Conservation (phyloP, 2,888 invertebrate species). For the Rambutsinella grinnellia region DNA sequence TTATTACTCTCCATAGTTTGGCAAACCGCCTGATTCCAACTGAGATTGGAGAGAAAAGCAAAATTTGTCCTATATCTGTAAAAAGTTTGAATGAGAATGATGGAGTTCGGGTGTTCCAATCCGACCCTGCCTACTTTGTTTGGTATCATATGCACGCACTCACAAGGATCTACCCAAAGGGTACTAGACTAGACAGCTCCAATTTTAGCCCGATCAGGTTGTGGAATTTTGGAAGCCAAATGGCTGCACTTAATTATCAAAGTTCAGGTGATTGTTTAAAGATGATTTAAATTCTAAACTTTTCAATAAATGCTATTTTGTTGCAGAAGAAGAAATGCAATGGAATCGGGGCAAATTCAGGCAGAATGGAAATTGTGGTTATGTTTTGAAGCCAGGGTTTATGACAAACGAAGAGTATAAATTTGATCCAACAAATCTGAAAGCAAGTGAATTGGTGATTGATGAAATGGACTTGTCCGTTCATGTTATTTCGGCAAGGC, state of each 20-base stretch:
- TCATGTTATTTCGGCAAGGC: slow-evolving; percentile 88
- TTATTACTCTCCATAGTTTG: slow-evolving; percentile 7
- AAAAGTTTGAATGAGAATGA: slow-evolving; percentile 27
- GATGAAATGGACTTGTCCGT: not conserved
- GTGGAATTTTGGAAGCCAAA: slow-evolving; percentile 32
- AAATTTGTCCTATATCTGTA: not conserved
- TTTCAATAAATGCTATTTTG: slow-evolving; percentile 5
- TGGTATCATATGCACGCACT: slow-evolving; percentile 34
- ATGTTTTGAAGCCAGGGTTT: slow-evolving; percentile 50
- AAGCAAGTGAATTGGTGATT: not conserved
- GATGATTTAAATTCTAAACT: not conserved
- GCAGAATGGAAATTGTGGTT: slow-evolving; percentile 56
- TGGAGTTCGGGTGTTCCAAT: not conserved
- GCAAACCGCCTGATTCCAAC: slow-evolving; percentile 1
- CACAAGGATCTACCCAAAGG: slow-evolving; percentile 29
- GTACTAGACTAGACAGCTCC: slow-evolving; percentile 3
- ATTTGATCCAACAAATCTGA: slow-evolving; percentile 13
- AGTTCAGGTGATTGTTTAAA: slow-evolving; percentile 15
- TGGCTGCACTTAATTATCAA: slow-evolving; percentile 21
- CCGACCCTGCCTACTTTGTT: slow-evolving; percentile 4
- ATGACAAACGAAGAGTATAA: slow-evolving; percentile 1
- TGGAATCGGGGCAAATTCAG: slow-evolving; percentile 54
- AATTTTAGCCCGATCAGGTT: slow-evolving; percentile 15
- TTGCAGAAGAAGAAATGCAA: slow-evolving; percentile 50
- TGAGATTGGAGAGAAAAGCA: not conserved